phyloP scores from a whole-genome alignment of 2,888 invertebrate species.

The Hypomecis punctinalis region DNA sequence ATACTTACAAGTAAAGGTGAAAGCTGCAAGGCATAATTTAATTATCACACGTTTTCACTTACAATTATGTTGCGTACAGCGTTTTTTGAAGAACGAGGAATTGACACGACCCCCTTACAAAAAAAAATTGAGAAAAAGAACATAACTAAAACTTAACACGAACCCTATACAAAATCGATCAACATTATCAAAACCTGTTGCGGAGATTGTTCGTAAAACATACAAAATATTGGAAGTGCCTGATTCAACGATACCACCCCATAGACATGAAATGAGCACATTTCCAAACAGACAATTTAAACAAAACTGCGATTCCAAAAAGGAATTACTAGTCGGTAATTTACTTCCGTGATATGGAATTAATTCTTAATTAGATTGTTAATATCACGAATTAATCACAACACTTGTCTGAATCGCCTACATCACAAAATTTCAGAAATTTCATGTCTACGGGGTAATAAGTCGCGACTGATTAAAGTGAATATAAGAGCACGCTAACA shows the following conservation, averaged over 20 bases:
- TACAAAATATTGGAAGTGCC: constrained; percentile 60
- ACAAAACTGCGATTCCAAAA: no score
- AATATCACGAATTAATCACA: no score
- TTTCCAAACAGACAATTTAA: neutral
- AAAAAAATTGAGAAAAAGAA: constrained; percentile 48
- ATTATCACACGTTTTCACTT: constrained; percentile 53
- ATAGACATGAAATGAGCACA: neutral
- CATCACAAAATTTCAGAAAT: neutral
- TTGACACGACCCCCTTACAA: constrained; percentile 78
- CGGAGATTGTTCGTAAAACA: constrained; percentile 56
- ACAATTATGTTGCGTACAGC: constrained; percentile 53
- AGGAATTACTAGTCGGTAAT: no score
- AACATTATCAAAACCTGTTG: constrained; percentile 56
- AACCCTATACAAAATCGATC: constrained; percentile 73
- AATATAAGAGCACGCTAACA: constrained; percentile 47
- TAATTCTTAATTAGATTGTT: no score
- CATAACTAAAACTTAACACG: constrained; percentile 73
- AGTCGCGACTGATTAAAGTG: constrained; percentile 52
- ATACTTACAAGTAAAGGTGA: constrained; percentile 44
- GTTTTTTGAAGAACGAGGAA: constrained; percentile 63
- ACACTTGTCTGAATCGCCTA: neutral
- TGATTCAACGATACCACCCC: constrained; percentile 39
- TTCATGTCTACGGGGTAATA: neutral
- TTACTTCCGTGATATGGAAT: no score
- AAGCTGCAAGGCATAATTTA: constrained; percentile 48